Conservation (phyloP, 2,797 vertebrate genomes). For the Acipenser ruthenus region DNA sequence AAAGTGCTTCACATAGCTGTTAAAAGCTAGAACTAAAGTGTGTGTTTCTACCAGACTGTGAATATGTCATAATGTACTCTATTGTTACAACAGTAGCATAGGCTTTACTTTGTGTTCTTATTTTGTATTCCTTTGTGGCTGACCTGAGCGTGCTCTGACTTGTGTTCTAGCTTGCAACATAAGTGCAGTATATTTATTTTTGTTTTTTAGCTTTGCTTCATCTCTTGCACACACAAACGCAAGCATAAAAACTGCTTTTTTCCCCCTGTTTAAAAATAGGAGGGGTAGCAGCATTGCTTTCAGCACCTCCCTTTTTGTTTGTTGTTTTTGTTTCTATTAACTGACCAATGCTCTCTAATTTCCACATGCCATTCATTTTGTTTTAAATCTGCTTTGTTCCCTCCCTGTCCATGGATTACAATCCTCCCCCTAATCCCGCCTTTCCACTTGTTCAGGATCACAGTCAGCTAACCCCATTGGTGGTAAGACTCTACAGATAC, state of each 20-base stretch:
- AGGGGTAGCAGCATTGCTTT: slow-evolving; percentile 22
- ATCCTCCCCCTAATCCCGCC: slow-evolving; percentile 63
- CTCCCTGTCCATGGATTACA: slow-evolving; percentile 65
- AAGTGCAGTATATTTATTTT: background rate
- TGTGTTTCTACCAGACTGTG: too few species aligned
- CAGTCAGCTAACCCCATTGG: slow-evolving; percentile 91
- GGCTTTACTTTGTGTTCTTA: too few species aligned
- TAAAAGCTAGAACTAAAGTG: too few species aligned
- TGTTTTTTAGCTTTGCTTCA: slow-evolving; percentile 44
- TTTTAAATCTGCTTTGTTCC: slow-evolving; percentile 82
- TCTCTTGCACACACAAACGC: slow-evolving; percentile 41
- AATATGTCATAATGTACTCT: too few species aligned
- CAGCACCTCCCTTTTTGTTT: slow-evolving; percentile 17
- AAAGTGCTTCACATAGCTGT: too few species aligned
- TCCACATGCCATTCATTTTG: slow-evolving; percentile 70
- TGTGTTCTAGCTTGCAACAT: background rate
- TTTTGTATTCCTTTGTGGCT: too few species aligned
- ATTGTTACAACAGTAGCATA: too few species aligned
- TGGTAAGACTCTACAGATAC: slow-evolving; percentile 85
- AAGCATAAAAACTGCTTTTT: too few species aligned
- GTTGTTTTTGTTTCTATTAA: slow-evolving; percentile 33
- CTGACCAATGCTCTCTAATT: slow-evolving; percentile 65
- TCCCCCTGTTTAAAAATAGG: slow-evolving; percentile 28
- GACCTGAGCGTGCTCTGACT: too few species aligned
- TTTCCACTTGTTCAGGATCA: slow-evolving; percentile 91